Evolutionary conservation across 1,140 invertebrate species (phyloP).

Genomic region (Chymomyza costata): DNA sequence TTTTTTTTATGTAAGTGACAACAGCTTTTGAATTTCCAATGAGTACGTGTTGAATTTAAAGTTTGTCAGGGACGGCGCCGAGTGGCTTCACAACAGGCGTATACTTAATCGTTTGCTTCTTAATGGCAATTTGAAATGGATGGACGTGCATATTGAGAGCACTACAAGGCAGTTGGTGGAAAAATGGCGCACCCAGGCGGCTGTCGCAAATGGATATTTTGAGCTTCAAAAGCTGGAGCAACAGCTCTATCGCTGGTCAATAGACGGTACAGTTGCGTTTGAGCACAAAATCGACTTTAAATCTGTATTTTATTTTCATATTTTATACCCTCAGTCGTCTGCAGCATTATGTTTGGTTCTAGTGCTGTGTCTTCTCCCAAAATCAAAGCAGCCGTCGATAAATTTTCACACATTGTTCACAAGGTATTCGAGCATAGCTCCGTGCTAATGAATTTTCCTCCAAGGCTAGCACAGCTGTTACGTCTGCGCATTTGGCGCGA

Average conservation of each 20-base stretch:
- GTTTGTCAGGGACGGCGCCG: constrained; percentile 81
- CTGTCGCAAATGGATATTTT: constrained; percentile 23
- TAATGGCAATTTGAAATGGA: constrained; percentile 75
- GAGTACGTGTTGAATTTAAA: constrained; percentile 10
- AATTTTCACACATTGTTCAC: constrained; percentile 81
- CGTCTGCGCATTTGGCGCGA: constrained; percentile 83
- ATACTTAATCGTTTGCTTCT: constrained; percentile 86
- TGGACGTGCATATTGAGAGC: constrained; percentile 67
- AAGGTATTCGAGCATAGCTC: constrained; percentile 85
- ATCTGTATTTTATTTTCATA: background rate
- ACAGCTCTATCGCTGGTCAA: constrained; percentile 85
- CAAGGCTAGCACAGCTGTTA: constrained; percentile 79
- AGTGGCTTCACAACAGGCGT: constrained; percentile 84
- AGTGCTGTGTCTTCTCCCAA: constrained; percentile 42
- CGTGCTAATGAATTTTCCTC: constrained; percentile 81
- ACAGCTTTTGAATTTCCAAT: constrained; percentile 57
- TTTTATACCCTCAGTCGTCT: constrained; percentile 79
- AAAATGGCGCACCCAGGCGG: constrained; percentile 21
- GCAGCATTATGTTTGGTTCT: constrained; percentile 82
- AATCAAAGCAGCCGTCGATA: constrained; percentile 66
- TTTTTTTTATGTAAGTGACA: constrained; percentile 89
- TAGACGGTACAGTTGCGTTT: constrained; percentile 79
- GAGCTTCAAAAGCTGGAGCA: constrained; percentile 78
- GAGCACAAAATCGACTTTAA: no score
- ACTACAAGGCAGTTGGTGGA: constrained; percentile 51